These are phyloP conservation scores for Amblyjoppa proteus DNA, from an alignment of 2,888 invertebrate species.

Conservation along the genomic window DNA sequence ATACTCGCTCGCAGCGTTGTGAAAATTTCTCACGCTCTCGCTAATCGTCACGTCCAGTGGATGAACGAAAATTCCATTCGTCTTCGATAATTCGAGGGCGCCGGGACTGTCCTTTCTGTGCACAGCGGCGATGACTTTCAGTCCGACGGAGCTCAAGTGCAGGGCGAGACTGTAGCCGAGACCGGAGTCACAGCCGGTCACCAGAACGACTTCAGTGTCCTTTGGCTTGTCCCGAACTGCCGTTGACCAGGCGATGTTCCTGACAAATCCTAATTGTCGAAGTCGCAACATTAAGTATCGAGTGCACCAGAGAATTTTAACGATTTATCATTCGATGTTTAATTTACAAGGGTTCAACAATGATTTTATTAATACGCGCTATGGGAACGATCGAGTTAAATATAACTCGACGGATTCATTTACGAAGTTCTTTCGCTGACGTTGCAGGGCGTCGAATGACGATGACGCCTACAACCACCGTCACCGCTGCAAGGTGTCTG, in stretches of 20 bases:
- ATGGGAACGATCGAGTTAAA: constrained; percentile 9
- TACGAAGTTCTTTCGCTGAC: constrained; percentile 44
- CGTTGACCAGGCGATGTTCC: not conserved
- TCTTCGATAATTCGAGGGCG: constrained; percentile 86
- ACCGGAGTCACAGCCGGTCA: constrained; percentile 95
- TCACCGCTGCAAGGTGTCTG: constrained; percentile 11
- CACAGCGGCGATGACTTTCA: constrained; percentile 93
- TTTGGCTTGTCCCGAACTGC: constrained; percentile 24
- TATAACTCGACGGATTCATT: constrained; percentile 17
- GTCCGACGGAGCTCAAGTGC: constrained; percentile 85
- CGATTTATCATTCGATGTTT: not conserved
- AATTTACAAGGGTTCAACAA: not conserved
- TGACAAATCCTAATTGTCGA: constrained; percentile 3
- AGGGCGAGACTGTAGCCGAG: constrained; percentile 91
- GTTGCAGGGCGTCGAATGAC: constrained; percentile 19
- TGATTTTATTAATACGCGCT: not conserved
- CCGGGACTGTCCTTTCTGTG: constrained; percentile 88
- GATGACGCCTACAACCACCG: constrained; percentile 15
- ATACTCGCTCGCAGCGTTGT: constrained; percentile 82
- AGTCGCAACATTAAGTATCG: not conserved
- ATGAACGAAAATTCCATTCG: constrained; percentile 85
- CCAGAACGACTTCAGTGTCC: constrained; percentile 82
- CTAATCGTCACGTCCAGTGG: constrained; percentile 90
- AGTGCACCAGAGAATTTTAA: not conserved
- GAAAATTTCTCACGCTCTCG: constrained; percentile 87